These are phyloP conservation scores for fruit fly (Drosophila melanogaster) DNA, from an alignment of 1,140 invertebrate species.

Conservation along the genomic window Release_6_plus_ISO1_MT NT_033777.3:30335001-30335500, in stretches of 20 bases:
- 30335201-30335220: constrained; percentile 31
- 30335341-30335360: constrained; percentile 77
- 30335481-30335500: constrained; percentile 10
- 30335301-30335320: constrained; percentile 39
- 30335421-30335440: constrained; percentile 8
- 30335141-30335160: constrained; percentile 22
- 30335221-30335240: constrained; percentile 68
- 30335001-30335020: constrained; percentile 26
- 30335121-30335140: constrained; percentile 48
- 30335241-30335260: constrained; percentile 60
- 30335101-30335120: constrained; percentile 63
- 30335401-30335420: constrained; percentile 79
- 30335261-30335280: constrained; percentile 40
- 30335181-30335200: constrained; percentile 43
- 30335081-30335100: constrained; percentile 58
- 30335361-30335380: constrained; percentile 78
- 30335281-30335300: constrained; percentile 25
- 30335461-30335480: not conserved
- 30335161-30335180: constrained; percentile 20
- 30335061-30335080: constrained; percentile 63
- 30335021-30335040: constrained; percentile 15
- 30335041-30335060: constrained; percentile 68
- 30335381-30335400: constrained; percentile 64
- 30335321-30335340: constrained; percentile 34
- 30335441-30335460: constrained; percentile 26